Conservation (phyloP, 2,797 vertebrate genomes). For the Cyclopterus lumpus region DNA sequence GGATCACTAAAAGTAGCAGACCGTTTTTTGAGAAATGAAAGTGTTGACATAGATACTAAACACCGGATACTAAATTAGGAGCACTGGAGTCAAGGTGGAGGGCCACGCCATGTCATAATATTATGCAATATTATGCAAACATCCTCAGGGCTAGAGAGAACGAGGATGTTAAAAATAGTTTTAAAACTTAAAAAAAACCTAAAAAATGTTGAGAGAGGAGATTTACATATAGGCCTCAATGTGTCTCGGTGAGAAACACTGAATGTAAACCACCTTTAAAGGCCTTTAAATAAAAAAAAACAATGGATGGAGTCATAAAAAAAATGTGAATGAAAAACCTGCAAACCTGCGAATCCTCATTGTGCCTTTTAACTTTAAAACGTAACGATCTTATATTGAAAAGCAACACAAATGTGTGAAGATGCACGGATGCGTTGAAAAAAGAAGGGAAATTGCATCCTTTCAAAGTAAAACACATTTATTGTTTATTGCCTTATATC, state of each 20-base stretch:
- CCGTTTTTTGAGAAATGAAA: not conserved
- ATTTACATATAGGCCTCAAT: too few species aligned
- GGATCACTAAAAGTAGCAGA: not conserved
- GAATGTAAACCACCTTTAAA: too few species aligned
- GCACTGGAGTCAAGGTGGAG: not conserved
- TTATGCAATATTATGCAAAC: too few species aligned
- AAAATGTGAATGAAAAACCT: not conserved
- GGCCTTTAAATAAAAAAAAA: too few species aligned
- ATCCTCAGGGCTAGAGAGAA: too few species aligned
- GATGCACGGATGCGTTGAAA: not conserved
- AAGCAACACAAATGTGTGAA: not conserved
- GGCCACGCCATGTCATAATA: not conserved
- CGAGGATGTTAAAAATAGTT: too few species aligned
- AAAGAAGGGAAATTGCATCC: not conserved
- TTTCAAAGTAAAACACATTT: not conserved
- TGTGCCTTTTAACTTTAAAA: not conserved
- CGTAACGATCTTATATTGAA: not conserved
- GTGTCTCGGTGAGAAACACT: too few species aligned
- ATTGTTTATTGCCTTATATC: not conserved
- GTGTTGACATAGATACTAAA: not conserved
- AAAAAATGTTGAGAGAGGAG: too few species aligned
- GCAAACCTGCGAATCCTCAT: not conserved
- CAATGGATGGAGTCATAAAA: not conserved
- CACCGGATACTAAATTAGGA: not conserved
- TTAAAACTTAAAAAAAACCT: too few species aligned